Percentiles rank a stretch among this genome's conserved stretches.
phyloP scores from a whole-genome alignment of 1,140 invertebrate species.

The Sycophaga agraensis region DNA sequence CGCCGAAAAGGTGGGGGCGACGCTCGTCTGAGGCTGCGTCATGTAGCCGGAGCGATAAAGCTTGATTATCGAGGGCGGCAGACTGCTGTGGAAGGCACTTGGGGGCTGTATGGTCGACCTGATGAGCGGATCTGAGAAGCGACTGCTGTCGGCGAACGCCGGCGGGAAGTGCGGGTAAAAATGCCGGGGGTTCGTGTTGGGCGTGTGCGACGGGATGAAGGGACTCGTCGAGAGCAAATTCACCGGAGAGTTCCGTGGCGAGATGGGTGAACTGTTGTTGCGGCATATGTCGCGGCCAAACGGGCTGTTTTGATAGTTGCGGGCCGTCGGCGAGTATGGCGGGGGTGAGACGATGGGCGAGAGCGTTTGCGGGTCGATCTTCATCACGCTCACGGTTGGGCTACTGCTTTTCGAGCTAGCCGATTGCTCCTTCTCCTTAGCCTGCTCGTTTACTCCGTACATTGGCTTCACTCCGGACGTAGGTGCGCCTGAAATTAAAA shows the following conservation, averaged over 20 bases:
- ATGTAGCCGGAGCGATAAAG: conserved; percentile 38
- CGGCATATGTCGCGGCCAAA: conserved; percentile 46
- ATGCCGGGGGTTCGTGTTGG: conserved; percentile 57
- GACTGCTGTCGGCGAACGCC: conserved; percentile 45
- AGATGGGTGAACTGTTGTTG: conserved; percentile 40
- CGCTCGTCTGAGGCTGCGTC: conserved; percentile 39
- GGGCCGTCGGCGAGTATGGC: conserved; percentile 51
- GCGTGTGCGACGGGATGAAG: conserved; percentile 59
- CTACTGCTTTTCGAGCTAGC: conserved; percentile 42
- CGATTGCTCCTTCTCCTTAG: conserved; percentile 44
- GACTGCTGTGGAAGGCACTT: conserved; percentile 55
- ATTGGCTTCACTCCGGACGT: conserved; percentile 65
- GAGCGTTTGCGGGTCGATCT: conserved; percentile 65
- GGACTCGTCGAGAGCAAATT: conserved; percentile 58
- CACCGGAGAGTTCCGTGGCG: conserved; percentile 48
- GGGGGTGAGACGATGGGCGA: conserved; percentile 60
- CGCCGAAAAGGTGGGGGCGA: background rate
- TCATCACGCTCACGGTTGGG: conserved; percentile 55
- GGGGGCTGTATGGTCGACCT: conserved; percentile 45
- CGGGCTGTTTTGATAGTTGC: conserved; percentile 49
- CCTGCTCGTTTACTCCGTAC: conserved; percentile 56
- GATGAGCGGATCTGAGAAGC: conserved; percentile 47
- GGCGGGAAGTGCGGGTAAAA: conserved; percentile 54
- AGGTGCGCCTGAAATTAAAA: conserved; percentile 52
- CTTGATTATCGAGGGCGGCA: conserved; percentile 54